Percentiles rank a stretch among this genome's conserved stretches.
Evolutionary conservation across 2,113 vertebrate genomes (phyloP).

Genomic region (Crotalus horridus): DNA sequence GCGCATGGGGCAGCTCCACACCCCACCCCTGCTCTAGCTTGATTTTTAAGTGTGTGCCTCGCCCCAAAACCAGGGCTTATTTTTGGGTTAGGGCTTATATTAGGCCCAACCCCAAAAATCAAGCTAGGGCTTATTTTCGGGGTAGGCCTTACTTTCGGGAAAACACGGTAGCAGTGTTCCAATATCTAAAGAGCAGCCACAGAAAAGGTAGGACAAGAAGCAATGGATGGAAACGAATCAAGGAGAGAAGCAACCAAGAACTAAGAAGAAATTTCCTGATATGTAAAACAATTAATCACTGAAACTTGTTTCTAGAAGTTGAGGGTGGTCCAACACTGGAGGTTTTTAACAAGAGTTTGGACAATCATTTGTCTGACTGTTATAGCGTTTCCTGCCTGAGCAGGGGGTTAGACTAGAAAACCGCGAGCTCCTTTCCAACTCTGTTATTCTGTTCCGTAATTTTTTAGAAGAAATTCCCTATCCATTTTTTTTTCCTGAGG

Average conservation of each 20-base stretch:
- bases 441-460: not conserved
- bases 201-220: not conserved
- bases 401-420: not conserved
- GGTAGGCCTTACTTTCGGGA: no score
- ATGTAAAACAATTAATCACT: not conserved
- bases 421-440: not conserved
- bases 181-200: not conserved
- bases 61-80: no score
- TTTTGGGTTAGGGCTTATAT: no score
- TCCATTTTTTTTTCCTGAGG: not conserved
- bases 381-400: not conserved
- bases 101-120: no score
- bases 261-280: not conserved
- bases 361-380: not conserved
- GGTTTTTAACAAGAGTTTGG: not conserved
- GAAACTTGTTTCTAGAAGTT: not conserved
- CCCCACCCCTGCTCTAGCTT: no score
- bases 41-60: no score
- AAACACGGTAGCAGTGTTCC: not conserved
- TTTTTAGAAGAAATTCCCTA: not conserved
- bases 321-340: not conserved
- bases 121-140: no score
- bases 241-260: not conserved
- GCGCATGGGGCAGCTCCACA: no score
- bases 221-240: not conserved